Evolutionary conservation across 1,140 invertebrate genomes (phyloP).

Genomic region (Ladona fulva): DNA sequence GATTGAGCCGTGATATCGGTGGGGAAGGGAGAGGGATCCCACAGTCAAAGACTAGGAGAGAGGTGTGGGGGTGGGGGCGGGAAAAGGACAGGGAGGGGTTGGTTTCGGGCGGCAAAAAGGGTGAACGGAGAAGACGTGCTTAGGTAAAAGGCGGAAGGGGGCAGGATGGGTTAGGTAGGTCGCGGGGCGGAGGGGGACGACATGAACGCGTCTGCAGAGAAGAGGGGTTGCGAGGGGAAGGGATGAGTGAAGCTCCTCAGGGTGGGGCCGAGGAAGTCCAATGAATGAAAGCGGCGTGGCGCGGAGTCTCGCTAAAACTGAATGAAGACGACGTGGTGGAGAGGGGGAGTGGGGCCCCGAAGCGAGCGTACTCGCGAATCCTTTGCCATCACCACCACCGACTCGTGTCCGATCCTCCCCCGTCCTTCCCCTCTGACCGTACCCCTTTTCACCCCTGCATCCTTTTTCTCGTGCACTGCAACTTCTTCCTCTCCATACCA

Average conservation of each 20-base stretch:
- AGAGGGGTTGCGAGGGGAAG: not conserved
- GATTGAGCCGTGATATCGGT: not conserved
- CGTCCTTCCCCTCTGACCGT: not conserved
- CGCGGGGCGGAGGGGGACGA: not conserved
- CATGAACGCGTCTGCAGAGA: not conserved
- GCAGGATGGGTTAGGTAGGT: not conserved
- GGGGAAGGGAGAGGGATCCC: not conserved
- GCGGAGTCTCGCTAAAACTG: not conserved
- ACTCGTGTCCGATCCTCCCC: not conserved
- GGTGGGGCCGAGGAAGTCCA: not conserved
- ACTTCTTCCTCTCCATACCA: not conserved
- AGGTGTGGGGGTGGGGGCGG: not conserved
- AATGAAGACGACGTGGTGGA: not conserved
- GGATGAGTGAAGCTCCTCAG: not conserved
- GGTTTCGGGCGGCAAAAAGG: conserved; percentile 1
- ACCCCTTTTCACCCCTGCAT: not conserved
- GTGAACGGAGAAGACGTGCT: not conserved
- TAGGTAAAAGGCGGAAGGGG: not conserved
- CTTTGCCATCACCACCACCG: not conserved
- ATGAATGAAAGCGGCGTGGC: conserved; percentile 7
- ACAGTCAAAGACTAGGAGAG: not conserved
- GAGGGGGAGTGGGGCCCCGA: not conserved
- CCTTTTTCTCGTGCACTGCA: not conserved
- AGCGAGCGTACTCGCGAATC: not conserved
- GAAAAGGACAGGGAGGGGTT: not conserved